These are phyloP conservation scores for Hydrophis major DNA, from an alignment of 2,797 vertebrate species.

Conservation along the genomic window DNA sequence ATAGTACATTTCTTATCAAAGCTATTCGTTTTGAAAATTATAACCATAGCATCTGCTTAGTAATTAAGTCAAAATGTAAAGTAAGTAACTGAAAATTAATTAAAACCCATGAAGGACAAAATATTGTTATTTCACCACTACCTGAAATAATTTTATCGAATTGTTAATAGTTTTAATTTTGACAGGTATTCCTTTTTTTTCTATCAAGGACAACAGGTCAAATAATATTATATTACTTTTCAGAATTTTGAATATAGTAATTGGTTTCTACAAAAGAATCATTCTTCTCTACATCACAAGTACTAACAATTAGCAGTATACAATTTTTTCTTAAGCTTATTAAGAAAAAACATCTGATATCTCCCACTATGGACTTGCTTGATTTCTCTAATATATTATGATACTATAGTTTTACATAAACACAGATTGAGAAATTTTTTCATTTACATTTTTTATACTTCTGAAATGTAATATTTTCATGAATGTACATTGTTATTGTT, in stretches of 20 bases:
- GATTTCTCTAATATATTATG: neutral
- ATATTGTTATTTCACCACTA: neutral
- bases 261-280: neutral
- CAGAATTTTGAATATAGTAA: neutral
- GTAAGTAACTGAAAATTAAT: neutral
- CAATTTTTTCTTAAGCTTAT: slow-evolving; percentile 4
- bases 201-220: neutral
- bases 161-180: neutral
- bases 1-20: neutral
- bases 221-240: neutral
- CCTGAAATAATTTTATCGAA: neutral
- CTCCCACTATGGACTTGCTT: neutral
- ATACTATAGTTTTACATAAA: neutral
- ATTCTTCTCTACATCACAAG: neutral
- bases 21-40: neutral
- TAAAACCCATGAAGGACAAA: neutral
- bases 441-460: neutral
- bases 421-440: neutral
- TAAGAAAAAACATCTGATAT: slow-evolving; percentile 23
- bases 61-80: neutral
- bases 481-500: neutral
- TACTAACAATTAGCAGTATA: neutral
- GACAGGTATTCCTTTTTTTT: neutral
- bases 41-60: neutral
- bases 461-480: neutral